These are phyloP conservation scores for Pinna nobilis DNA, from an alignment of 1,140 invertebrate genomes.

Conservation along the genomic window DNA sequence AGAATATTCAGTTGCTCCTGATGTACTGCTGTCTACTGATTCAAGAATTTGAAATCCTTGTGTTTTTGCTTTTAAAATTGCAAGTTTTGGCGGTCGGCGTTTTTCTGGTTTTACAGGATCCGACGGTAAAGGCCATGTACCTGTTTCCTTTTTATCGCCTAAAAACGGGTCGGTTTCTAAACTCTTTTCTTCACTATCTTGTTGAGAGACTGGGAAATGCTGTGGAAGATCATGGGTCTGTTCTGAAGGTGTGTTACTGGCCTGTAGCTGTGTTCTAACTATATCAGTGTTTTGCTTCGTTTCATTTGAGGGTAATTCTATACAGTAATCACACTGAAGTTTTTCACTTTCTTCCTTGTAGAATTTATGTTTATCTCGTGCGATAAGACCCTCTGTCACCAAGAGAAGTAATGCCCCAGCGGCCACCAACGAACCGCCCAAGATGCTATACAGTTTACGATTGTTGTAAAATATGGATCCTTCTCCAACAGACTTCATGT, in stretches of 20 bases:
- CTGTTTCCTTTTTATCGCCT: too few species aligned
- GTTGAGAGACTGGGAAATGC: not conserved
- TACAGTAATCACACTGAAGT: not conserved
- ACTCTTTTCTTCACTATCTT: too few species aligned
- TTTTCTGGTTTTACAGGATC: not conserved
- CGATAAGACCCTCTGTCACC: conserved; percentile 9
- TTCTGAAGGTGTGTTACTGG: not conserved
- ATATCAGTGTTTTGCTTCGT: not conserved
- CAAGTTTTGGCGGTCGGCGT: not conserved
- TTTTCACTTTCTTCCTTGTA: not conserved
- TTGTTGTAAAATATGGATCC: conserved; percentile 4
- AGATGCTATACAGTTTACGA: not conserved
- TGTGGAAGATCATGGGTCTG: not conserved
- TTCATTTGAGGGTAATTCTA: not conserved
- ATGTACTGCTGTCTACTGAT: not conserved
- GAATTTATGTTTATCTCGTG: not conserved
- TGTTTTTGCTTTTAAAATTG: not conserved
- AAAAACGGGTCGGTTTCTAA: too few species aligned
- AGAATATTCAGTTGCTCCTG: not conserved
- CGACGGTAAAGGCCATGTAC: not conserved
- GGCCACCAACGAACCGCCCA: not conserved
- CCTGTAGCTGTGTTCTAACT: not conserved
- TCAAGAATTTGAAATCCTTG: not conserved
- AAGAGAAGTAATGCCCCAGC: not conserved
- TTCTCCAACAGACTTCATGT: not conserved